Evolutionary conservation across 23 tunicate species (phyloP), one percentile per base, ranked within the genome.

Genomic region (Oikopleura dioica): DNA sequence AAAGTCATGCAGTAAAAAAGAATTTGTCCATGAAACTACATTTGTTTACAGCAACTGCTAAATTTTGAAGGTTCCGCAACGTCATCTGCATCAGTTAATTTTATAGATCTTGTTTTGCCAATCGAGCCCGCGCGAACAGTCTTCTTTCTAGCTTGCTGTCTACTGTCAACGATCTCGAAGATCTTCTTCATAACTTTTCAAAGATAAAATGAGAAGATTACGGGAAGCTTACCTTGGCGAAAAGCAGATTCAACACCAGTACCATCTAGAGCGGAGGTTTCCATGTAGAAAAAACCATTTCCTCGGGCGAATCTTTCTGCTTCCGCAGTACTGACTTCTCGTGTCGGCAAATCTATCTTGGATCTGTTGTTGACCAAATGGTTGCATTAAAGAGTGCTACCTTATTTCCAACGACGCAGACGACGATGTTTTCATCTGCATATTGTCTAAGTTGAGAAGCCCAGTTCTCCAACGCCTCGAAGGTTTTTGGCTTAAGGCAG

Each of bases 241-340:
- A 63, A 63, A 28, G 72, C 72, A 24, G 4, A 12, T 23, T 63
- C 5, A 28, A 63, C 72, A 2, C 72, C 72, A 31, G 33, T 63
- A 63, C 72, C 72, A 23, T 63, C 72, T 2, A 63, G 72, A 16
- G 72, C 72, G 16, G 72, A 63, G 2, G 72, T 63, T 63, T 63
- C 72, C 72, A 63, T 63, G 33, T 63, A 63, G 33, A 24, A 63
- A 28, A 63, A 63, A 81, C 86, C 89, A 58, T 89, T 82, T 79
- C 81, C 89, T 50, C 84, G 87, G 21, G 96, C 96, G 72, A 89
- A 84, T 75, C 86, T 77, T 21, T 85, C 81, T 33, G 96, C 96
- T 79, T 89, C 96, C 21, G 81, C 78, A 38, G 85, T 84, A 5
- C 89, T 84, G 35, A 89, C 96, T 77, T 89, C 96, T 26, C 96